Conservation (phyloP, 2,888 invertebrate species). For the Agrochola lota region DNA sequence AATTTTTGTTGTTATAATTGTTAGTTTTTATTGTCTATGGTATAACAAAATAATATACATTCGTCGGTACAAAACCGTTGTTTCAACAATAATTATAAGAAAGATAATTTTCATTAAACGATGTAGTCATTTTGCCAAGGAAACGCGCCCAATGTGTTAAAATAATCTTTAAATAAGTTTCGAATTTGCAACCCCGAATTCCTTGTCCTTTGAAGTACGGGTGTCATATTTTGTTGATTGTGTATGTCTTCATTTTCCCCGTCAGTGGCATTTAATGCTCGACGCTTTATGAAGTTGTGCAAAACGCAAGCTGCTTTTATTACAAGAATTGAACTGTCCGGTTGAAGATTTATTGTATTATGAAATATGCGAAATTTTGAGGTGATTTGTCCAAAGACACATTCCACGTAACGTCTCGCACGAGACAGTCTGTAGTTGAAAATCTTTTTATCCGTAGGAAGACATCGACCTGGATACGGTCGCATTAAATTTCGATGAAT, state of each 20-base stretch:
- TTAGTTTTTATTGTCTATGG: too few relatives aligned
- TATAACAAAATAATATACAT: too few relatives aligned
- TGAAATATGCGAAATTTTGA: conserved; percentile 37
- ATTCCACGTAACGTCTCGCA: conserved; percentile 45
- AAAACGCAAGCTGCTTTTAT: conserved; percentile 41
- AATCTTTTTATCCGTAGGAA: conserved; percentile 29
- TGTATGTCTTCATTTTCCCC: conserved; percentile 43
- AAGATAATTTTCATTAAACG: conserved; percentile 51
- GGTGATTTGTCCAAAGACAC: conserved; percentile 38
- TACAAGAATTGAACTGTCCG: conserved; percentile 26
- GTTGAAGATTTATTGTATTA: conserved; percentile 36
- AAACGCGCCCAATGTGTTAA: conserved; percentile 50
- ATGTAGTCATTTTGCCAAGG: conserved; percentile 54
- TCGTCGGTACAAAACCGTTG: conserved; percentile 50
- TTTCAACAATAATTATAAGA: conserved; percentile 47
- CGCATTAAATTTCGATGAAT: conserved; percentile 45
- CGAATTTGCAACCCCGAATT: conserved; percentile 50
- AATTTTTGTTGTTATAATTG: too few relatives aligned
- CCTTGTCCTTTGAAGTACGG: conserved; percentile 47
- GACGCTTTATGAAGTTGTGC: conserved; percentile 46
- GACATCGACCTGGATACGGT: conserved; percentile 42
- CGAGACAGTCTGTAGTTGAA: conserved; percentile 48
- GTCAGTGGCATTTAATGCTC: conserved; percentile 42
- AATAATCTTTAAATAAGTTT: conserved; percentile 54
- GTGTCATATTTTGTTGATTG: conserved; percentile 49